Conservation (phyloP, 1,140 invertebrate genomes). For the Nylanderia fulva region DNA sequence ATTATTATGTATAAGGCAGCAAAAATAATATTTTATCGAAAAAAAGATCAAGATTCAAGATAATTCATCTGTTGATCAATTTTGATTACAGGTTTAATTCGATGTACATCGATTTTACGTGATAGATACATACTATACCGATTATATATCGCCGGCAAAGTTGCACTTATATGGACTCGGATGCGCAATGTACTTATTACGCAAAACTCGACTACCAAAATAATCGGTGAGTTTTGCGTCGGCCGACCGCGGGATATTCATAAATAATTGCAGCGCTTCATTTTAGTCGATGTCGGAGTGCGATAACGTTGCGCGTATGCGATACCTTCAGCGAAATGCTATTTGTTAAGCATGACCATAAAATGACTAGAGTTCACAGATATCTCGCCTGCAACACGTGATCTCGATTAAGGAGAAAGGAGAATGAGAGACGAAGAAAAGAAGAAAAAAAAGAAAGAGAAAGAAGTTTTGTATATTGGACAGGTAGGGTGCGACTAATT, state of each 20-base stretch:
- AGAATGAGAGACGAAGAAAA: background rate
- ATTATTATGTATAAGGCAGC: background rate
- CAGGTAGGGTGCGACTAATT: constrained; percentile 54
- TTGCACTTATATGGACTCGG: constrained; percentile 36
- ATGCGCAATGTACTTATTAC: constrained; percentile 19
- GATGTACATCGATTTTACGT: constrained; percentile 44
- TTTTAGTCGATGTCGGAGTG: constrained; percentile 47
- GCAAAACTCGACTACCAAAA: constrained; percentile 55
- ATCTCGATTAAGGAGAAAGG: constrained; percentile 3
- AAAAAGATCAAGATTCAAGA: constrained; percentile 18
- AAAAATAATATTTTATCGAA: constrained; percentile 18
- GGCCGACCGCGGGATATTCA: constrained; percentile 16
- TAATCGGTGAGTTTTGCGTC: constrained; percentile 1
- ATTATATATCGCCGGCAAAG: constrained; percentile 15
- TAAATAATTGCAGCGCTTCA: constrained; percentile 52
- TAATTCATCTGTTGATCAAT: background rate
- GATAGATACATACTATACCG: constrained; percentile 40
- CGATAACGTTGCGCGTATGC: constrained; percentile 45
- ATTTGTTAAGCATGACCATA: constrained; percentile 59
- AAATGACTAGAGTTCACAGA: constrained; percentile 47
- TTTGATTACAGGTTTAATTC: constrained; percentile 39
- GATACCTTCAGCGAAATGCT: constrained; percentile 46
- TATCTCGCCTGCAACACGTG: constrained; percentile 47
- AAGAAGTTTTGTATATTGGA: constrained; percentile 50
- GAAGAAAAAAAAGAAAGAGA: background rate